Conservation (phyloP, 2,797 vertebrate genomes). For the Benthosema pterotum region DNA sequence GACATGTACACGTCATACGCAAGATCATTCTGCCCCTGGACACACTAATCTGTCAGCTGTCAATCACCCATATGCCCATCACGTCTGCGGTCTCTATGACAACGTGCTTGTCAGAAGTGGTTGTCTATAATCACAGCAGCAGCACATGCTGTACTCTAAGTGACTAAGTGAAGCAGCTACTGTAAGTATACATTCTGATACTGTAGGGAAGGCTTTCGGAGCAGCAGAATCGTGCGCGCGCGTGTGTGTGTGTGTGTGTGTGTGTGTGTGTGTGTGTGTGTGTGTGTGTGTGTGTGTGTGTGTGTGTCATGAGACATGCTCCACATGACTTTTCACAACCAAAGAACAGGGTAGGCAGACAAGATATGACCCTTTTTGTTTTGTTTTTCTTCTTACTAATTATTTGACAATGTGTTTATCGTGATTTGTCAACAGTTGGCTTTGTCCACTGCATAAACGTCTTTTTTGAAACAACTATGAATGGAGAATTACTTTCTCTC, state of each 20-base stretch:
- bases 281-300: background rate
- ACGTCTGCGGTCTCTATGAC: constrained; percentile 44
- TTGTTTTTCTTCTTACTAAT: too few species aligned
- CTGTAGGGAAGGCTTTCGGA: too few species aligned
- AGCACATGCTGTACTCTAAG: constrained; percentile 59
- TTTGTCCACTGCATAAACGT: too few species aligned
- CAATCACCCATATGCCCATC: constrained; percentile 51
- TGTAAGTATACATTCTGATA: background rate
- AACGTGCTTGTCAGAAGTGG: constrained; percentile 25
- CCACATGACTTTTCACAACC: too few species aligned
- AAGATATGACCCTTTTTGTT: too few species aligned
- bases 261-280: background rate
- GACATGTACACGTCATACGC: background rate
- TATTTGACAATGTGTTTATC: too few species aligned
- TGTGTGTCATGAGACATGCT: too few species aligned
- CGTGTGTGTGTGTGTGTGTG: background rate
- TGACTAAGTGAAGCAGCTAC: constrained; percentile 45
- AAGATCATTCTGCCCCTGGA: constrained; percentile 27
- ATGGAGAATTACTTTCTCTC: too few species aligned
- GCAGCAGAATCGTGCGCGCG: background rate
- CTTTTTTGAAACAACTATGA: too few species aligned
- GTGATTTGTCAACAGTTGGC: too few species aligned
- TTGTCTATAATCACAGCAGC: constrained; percentile 48
- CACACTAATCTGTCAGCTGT: constrained; percentile 57
- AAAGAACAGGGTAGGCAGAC: too few species aligned